Evolutionary conservation across 2,113 vertebrate genomes (phyloP).

Genomic region (Tylochromis polylepis): DNA sequence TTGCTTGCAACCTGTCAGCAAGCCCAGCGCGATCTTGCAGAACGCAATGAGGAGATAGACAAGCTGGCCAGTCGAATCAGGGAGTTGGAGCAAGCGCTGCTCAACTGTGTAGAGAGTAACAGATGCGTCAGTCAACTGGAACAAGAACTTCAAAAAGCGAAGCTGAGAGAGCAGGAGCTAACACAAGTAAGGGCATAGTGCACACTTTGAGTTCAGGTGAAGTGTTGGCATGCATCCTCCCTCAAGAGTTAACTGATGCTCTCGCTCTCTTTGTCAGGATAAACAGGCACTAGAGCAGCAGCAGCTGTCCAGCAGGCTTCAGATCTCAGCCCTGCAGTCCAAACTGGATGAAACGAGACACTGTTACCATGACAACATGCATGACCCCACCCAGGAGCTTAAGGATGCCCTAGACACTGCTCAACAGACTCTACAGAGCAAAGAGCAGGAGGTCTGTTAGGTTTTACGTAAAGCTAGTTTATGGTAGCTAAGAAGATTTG

Average conservation of each 20-base stretch:
- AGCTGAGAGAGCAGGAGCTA: constrained; percentile 75
- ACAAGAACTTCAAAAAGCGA: constrained; percentile 80
- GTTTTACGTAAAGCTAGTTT: neutral
- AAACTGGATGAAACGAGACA: constrained; percentile 79
- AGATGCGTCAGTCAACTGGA: constrained; percentile 70
- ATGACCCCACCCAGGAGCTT: constrained; percentile 62
- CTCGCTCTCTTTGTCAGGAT: constrained; percentile 69
- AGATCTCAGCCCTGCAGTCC: constrained; percentile 83
- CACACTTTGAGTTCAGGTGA: neutral
- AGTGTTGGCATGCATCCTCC: neutral
- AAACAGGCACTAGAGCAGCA: constrained; percentile 84
- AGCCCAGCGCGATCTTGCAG: constrained; percentile 73
- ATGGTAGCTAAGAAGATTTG: neutral
- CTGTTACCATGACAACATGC: constrained; percentile 57
- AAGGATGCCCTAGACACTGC: constrained; percentile 71
- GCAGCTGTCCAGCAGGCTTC: constrained; percentile 79
- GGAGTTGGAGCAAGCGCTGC: constrained; percentile 77
- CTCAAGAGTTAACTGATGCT: neutral
- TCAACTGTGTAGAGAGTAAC: constrained; percentile 55
- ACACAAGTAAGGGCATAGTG: constrained; percentile 69
- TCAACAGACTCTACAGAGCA: constrained; percentile 70
- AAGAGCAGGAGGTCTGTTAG: constrained; percentile 76
- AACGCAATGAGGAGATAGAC: constrained; percentile 84
- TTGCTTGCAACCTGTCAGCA: constrained; percentile 79
- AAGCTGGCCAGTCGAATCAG: constrained; percentile 73